Evolutionary conservation across 2,888 invertebrate species (phyloP), one percentile per base, ranked within the genome.

Genomic region (Spialia ferax): DNA sequence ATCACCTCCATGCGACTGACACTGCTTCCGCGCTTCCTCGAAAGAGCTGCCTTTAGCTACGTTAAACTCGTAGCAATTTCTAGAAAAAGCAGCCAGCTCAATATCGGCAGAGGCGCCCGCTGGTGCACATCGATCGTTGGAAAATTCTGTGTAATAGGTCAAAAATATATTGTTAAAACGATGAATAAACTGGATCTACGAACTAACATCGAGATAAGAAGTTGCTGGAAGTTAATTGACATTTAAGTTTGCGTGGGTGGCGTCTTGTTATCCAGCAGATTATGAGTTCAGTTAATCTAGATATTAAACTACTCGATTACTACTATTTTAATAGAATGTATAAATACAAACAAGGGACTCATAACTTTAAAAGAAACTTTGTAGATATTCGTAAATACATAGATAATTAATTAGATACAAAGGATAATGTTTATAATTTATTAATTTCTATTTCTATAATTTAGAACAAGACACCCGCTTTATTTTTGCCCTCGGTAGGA

Each of bases 21-120:
- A 98, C 79, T 97, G 96, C 67, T 94, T 94, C 68, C 97, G 94
- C 0, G 98, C 98, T 68, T 97, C 96, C 59, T 96, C 96, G 82
- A 98, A 98, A 42, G 97, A 97, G 56, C 96, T 97, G 1, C 98
- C 98, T 74, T 96, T 96, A 56, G 95, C 96, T 23, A 97, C 96
- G 76, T 97, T 96, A 83, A 98, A 98, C 84, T 98, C 98, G 86
- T 98, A 98, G 82, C 98, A 98, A 60, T 96, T 97, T 70, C 97
- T 95, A 45, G 97, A 96, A 88, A 98, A 98, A 0, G 97, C 97
- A 0, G 97, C 96, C 73, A 98, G 84, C 76, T 97, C 96, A 2
- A 97, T 96, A 74, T 98, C 97, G n/a, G 96, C 96, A 0, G 96
- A 95, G 0, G 96, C 95, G 4, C 96, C 96, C 42, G 95, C 94